Percentiles rank a stretch among this genome's conserved stretches.
These are phyloP conservation scores for Rhinoderma darwinii DNA, from an alignment of 2,113 vertebrate species.

Conservation along the genomic window DNA sequence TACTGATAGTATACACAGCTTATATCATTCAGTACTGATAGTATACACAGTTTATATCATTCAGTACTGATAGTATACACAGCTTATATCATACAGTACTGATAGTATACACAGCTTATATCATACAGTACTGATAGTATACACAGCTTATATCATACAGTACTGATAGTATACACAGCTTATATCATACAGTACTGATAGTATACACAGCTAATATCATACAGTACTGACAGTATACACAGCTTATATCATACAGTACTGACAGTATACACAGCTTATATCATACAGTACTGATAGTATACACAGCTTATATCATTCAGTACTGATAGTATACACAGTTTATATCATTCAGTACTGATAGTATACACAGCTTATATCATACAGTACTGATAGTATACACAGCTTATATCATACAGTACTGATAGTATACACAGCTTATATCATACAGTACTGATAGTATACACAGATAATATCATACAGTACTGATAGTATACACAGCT, in stretches of 20 bases:
- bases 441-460: too few relatives aligned
- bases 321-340: neutral
- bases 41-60: neutral
- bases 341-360: too few relatives aligned
- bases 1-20: neutral
- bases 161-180: neutral
- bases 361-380: neutral
- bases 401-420: conserved; percentile 4
- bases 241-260: conserved; percentile 4
- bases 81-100: too few relatives aligned
- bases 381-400: neutral
- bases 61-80: neutral
- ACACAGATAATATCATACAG: neutral
- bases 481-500: neutral
- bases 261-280: neutral
- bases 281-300: neutral
- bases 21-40: neutral
- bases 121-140: neutral
- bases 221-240: neutral
- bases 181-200: too few relatives aligned
- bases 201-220: neutral
- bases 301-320: neutral
- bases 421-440: too few relatives aligned
- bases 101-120: neutral
- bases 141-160: neutral